phyloP scores from a whole-genome alignment of 1,140 invertebrate genomes.

The Holcopasites calliopsidis region DNA sequence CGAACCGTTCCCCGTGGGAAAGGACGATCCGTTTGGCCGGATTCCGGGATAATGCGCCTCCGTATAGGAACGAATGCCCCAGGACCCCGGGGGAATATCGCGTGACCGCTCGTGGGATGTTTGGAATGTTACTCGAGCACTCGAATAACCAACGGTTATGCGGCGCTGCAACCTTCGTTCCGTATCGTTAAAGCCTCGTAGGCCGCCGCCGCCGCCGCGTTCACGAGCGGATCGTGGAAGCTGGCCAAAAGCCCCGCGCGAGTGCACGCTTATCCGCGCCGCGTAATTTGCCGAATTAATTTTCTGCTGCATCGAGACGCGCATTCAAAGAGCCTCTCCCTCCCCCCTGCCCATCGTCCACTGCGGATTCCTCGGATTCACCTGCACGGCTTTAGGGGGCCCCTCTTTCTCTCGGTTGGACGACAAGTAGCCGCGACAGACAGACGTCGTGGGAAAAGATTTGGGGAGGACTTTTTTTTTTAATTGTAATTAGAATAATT shows the following conservation, averaged over 20 bases:
- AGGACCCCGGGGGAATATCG: slow-evolving; percentile 58
- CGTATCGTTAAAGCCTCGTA: slow-evolving; percentile 58
- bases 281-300: slow-evolving; percentile 65
- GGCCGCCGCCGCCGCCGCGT: no score
- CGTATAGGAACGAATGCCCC: slow-evolving; percentile 56
- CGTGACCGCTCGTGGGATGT: slow-evolving; percentile 64
- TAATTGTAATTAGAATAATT: no score
- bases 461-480: no score
- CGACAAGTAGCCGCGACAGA: background rate
- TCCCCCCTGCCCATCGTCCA: background rate
- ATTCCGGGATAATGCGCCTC: slow-evolving; percentile 60
- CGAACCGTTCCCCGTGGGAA: slow-evolving; percentile 57
- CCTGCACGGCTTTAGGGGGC: background rate
- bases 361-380: slow-evolving; percentile 19
- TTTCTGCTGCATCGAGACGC: slow-evolving; percentile 38
- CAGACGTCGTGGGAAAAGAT: no score
- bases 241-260: slow-evolving; percentile 3
- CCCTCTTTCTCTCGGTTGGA: background rate
- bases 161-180: slow-evolving; percentile 60
- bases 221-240: slow-evolving; percentile 42
- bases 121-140: slow-evolving; percentile 65
- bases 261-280: slow-evolving; percentile 46
- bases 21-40: slow-evolving; percentile 55
- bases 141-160: slow-evolving; percentile 65
- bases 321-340: slow-evolving; percentile 52